Evolutionary conservation across 1,140 invertebrate genomes (phyloP), one percentile per base, ranked within the genome.

Genomic region (Parasteatoda tepidariorum): DNA sequence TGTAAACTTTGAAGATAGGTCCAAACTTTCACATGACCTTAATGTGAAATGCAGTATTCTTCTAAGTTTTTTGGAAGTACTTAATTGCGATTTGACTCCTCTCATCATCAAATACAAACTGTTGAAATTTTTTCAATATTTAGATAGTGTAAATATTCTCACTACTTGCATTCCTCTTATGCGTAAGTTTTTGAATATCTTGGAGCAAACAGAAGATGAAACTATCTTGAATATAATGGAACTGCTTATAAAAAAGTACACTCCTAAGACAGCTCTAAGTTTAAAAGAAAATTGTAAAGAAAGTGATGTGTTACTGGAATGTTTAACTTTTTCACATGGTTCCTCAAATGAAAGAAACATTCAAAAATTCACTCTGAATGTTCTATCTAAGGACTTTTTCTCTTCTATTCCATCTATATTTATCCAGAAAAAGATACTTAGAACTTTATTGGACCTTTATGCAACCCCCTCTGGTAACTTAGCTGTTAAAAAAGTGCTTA

Each of bases 401-500:
- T 48, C 28, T 28, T 84, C 84, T 22, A 81, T 90, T 22, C 84
- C 86, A 13, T 83, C 85, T 6, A 67, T 86, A 26, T 85, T 88
- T 13, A 78, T 88, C 4, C 86, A 89, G 85, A 86, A 87, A 38
- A 68, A 85, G 33, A 38, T 91, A 18, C 81, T 91, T 54, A 85
- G 88, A 70, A 75, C 86, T 26, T 85, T 91, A 64, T 87, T 91
- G 64, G 87, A 90, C 85, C 75, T 88, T 2, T 86, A 86, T 75
- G 84, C 86, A 2, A 75, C 83, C 24, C 86, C 86, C 1, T 66
- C 79, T 0, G 55, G 85, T 13, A 84, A 86, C n/a, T 66, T 83
- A 54, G 48, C 57, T 2, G 91, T 92, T 0, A 91, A 91, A 55
- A 93, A 92, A 86, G 88, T 92, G 1, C 11, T 83, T 13, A 57